Evolutionary conservation across 1,140 invertebrate genomes (phyloP), one percentile per base, ranked within the genome.

Genomic region (Drosophila dunni): DNA sequence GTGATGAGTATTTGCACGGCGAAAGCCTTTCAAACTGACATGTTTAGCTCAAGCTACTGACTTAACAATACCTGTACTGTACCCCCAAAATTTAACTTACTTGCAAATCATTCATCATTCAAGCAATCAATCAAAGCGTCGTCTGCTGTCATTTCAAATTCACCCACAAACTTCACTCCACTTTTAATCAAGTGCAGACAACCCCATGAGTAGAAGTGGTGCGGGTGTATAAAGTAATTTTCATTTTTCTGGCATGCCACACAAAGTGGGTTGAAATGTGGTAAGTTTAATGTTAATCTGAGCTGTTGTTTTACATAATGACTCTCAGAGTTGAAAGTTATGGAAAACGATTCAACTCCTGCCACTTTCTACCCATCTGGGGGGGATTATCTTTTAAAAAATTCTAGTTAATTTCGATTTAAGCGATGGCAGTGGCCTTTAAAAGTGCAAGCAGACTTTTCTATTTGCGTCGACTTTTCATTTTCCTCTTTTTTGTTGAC

Each of bases 301-400:
- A 42, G 66, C 50, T 44, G 45, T 64, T 85, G 64, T 81, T 84
- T 81, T 81, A 73, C 81, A 77, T 85, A 84, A 84, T 83, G 83
- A 69, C 64, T 48, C 33, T 1, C 34, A 8, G 9, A 33, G n/a
- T 40, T 40, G 57, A n/a, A 56, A 48, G 51, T 40, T 68, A 61
- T 48, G 70, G 17, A 54, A 54, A 36, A 9, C 36, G 36, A 58
- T 58, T 20, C 10, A 36, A 42, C 40, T 42, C 11, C 40, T 20
- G 46, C 40, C 20, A 40, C 20, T 8, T 24, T 56, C 20, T 44
- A 29, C 51, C 24, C 7, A 7, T 46, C 17, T 10, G 17, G 8
- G 57, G 7, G 40, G 38, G 20, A 10, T 15, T n/a, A 6, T 10
- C 10, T 7, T 17, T 29, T 20, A 33, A 11, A 7, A 44, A 61